Base-by-base conservation (phyloP, 2,888 invertebrate species). In the Pyrocoelia pectoralis region DNA sequence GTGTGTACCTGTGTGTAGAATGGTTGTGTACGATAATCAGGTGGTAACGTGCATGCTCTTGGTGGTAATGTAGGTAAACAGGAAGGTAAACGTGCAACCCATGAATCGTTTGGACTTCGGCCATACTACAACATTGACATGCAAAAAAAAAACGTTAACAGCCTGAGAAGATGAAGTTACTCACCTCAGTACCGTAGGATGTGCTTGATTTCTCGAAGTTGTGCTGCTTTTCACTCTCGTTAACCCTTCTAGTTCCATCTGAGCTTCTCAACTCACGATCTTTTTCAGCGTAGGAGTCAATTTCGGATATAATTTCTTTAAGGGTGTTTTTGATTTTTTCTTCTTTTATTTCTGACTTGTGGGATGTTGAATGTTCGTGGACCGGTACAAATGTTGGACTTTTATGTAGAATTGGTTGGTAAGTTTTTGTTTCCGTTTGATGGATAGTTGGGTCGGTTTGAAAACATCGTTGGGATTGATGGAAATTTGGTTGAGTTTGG, bases 241-340 rank as follows among this genome's bases (percentile, higher is more conserved):
- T 60, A 2, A 15, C 18, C 33, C 14, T 18, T 10, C 56, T 65
- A 12, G 50, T 24, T 24, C 28, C 52, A 9, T 51, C 15, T 12
- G 54, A 28, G 19, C 74, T 74, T 40, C 71, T 72, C 40, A 77
- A 54, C 53, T 76, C 76, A 17, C 69, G 73, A 68, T 85, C 84
- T 48, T 81, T 83, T 69, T 83, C 84, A 19, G 84, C 86, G 67
- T 84, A 86, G 50, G 80, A 82, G 76, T 87, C 87, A 73, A 87
- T 83, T 78, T 87, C 86, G 24, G 85, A 86, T 69, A 87, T 87
- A 55, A 87, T 87, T 72, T 87, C 85, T 69, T 85, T 85, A 56
- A 87, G 77, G 12, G 84, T 83, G 72, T 84, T 85, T 70, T 85
- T 85, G 60, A 86, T 83, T 70, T 80, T 83, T 67, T 84, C 85